These are phyloP conservation scores for Pedionomus torquatus DNA, from an alignment of 2,113 vertebrate genomes.

Conservation along the genomic window DNA sequence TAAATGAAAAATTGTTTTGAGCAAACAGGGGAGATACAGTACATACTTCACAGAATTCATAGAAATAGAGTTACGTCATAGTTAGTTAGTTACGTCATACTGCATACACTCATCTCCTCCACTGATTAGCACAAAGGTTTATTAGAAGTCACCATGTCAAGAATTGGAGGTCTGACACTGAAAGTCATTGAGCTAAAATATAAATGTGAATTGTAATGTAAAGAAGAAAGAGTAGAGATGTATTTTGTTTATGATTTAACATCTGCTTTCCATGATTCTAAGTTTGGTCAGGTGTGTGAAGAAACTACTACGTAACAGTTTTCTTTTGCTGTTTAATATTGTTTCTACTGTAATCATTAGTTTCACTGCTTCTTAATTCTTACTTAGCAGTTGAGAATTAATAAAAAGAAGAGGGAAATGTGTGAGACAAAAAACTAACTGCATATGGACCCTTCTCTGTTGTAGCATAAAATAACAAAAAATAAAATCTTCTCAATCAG, in stretches of 20 bases:
- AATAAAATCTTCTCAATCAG: slow-evolving; percentile 48
- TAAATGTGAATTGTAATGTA: accelerated
- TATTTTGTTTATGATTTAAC: not conserved
- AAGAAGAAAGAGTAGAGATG: not conserved
- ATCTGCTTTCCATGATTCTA: not conserved
- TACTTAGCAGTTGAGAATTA: not conserved
- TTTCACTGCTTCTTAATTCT: not conserved
- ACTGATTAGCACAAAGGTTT: not conserved
- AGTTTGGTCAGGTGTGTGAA: not conserved
- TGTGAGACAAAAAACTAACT: not conserved
- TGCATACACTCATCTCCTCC: not conserved
- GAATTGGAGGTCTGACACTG: not conserved
- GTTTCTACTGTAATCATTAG: not conserved
- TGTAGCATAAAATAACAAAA: slow-evolving; percentile 19
- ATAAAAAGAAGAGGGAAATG: not conserved
- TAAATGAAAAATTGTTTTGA: not conserved
- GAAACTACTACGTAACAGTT: not conserved
- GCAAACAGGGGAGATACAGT: accelerated
- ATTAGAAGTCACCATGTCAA: not conserved
- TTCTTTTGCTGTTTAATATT: not conserved
- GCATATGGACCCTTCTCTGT: not conserved
- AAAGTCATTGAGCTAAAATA: not conserved
- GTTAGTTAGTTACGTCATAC: not conserved
- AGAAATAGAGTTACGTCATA: not conserved
- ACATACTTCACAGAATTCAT: not conserved